Evolutionary conservation across 1,140 invertebrate genomes (phyloP).

Genomic region (Zaprionus nigranus): DNA sequence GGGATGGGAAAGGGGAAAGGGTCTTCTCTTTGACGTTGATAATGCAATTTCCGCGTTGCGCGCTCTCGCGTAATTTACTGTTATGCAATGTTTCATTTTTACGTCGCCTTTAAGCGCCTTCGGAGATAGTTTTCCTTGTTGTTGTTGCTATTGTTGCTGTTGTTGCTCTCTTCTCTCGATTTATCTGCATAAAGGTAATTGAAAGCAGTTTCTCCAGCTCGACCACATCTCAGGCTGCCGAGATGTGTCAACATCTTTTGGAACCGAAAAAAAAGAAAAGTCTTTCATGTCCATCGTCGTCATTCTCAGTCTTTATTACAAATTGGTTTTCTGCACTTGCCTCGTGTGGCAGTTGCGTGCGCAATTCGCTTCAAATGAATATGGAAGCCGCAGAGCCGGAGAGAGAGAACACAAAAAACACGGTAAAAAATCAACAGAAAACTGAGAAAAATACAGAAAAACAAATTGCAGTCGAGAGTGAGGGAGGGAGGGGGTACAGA

Average conservation of each 20-base stretch:
- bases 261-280: constrained; percentile 48
- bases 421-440: constrained; percentile 16
- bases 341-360: constrained; percentile 68
- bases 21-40: constrained; percentile 77
- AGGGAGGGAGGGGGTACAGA: not conserved
- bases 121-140: constrained; percentile 28
- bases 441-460: constrained; percentile 36
- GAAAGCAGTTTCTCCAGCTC: constrained; percentile 65
- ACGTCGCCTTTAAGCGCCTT: constrained; percentile 38
- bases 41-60: constrained; percentile 76
- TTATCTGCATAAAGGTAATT: constrained; percentile 81
- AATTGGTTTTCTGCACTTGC: constrained; percentile 78
- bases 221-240: constrained; percentile 35
- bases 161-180: constrained; percentile 61
- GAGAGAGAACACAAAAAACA: constrained; percentile 23
- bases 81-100: constrained; percentile 81
- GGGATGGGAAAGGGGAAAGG: constrained; percentile 1
- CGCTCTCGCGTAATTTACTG: constrained; percentile 66
- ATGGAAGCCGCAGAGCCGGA: constrained; percentile 45
- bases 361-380: constrained; percentile 80
- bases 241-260: constrained; percentile 79
- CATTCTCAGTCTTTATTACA: constrained; percentile 79
- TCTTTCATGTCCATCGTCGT: constrained; percentile 58
- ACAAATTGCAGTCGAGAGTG: constrained; percentile 46
- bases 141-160: constrained; percentile 48